phyloP scores from a whole-genome alignment of 2,113 vertebrate genomes.

The Melanerpes formicivorus region DNA sequence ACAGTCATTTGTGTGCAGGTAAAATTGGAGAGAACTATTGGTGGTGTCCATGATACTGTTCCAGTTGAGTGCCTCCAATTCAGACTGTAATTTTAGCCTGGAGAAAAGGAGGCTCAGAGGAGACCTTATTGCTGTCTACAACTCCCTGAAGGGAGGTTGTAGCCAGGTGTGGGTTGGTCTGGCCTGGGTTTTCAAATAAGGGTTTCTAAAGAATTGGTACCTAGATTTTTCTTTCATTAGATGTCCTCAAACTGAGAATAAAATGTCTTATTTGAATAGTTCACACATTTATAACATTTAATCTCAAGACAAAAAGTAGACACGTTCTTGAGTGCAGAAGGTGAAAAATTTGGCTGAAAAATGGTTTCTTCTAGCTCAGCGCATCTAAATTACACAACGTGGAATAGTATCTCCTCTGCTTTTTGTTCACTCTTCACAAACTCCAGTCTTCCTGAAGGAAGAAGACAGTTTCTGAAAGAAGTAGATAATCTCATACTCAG shows the following conservation, averaged over 20 bases:
- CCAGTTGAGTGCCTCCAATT: background rate
- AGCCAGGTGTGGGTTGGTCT: too few relatives aligned
- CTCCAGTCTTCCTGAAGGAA: background rate
- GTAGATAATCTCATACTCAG: background rate
- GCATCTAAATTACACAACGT: background rate
- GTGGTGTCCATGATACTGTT: background rate
- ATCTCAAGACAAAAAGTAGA: background rate
- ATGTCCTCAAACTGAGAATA: background rate
- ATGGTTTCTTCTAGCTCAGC: background rate
- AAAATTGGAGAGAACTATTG: background rate
- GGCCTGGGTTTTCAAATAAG: background rate
- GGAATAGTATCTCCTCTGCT: background rate
- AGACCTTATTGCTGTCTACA: too few relatives aligned
- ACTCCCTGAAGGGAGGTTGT: too few relatives aligned
- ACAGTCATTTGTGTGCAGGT: fast-evolving
- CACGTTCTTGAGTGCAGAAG: background rate
- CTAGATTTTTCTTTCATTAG: background rate
- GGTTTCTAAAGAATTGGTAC: fast-evolving
- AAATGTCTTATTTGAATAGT: background rate
- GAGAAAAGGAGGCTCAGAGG: too few relatives aligned
- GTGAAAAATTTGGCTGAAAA: background rate
- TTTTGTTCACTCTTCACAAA: background rate
- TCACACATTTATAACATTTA: background rate
- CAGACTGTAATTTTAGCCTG: too few relatives aligned
- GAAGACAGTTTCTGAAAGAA: background rate